Evolutionary conservation across 2,888 invertebrate species (phyloP).

Genomic region (Drosophila hawaiiensis): DNA sequence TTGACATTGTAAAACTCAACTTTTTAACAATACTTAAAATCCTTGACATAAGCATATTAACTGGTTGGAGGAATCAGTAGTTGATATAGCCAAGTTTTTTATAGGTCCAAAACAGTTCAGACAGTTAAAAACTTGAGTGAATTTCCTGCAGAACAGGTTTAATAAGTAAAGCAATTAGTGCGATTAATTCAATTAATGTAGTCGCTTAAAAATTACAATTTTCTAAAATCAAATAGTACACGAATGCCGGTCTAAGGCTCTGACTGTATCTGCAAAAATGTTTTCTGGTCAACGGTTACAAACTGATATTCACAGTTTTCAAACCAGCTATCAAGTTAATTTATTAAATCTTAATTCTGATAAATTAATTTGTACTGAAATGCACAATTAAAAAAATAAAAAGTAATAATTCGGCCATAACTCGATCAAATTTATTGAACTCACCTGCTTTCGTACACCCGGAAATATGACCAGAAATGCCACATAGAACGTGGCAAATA

Average conservation of each 20-base stretch:
- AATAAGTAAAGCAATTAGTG: not conserved
- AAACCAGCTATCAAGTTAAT: not conserved
- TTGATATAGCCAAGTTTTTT: not conserved
- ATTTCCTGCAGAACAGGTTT: constrained; percentile 21
- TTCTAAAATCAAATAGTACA: not conserved
- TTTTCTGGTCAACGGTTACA: not conserved
- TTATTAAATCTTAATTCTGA: not conserved
- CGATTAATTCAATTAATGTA: not conserved
- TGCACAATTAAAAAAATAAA: accelerated
- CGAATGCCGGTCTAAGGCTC: not conserved
- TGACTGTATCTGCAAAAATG: not conserved
- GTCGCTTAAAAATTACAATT: not conserved
- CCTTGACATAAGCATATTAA: constrained; percentile 47
- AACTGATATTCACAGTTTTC: not conserved
- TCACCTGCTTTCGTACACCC: constrained; percentile 96
- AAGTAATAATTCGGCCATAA: not conserved
- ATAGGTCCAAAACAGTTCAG: too few relatives aligned
- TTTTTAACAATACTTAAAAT: constrained; percentile 34
- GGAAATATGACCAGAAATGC: constrained; percentile 98
- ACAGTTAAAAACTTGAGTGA: not conserved
- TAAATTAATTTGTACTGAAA: not conserved
- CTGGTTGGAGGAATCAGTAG: constrained; percentile 32
- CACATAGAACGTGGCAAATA: constrained; percentile 95
- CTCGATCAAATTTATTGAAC: constrained; percentile 15
- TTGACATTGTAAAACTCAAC: constrained; percentile 34